phyloP scores from a whole-genome alignment of 1,140 invertebrate genomes.

The Zaprionus inermis region DNA sequence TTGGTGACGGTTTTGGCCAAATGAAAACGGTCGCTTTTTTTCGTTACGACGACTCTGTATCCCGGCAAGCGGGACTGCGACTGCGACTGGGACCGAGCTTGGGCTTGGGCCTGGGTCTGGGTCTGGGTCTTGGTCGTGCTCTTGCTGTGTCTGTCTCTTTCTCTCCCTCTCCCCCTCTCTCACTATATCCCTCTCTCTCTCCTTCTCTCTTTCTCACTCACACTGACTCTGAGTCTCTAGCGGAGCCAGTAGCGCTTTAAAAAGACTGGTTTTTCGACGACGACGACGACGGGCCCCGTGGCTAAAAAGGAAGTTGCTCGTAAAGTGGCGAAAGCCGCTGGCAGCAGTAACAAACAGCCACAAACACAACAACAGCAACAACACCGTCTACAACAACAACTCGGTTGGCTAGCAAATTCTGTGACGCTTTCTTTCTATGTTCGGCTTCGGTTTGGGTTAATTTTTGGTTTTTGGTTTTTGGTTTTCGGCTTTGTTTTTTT shows the following conservation, averaged over 20 bases:
- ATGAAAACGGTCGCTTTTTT: constrained; percentile 28
- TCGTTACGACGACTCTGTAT: not conserved
- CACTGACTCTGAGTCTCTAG: constrained; percentile 29
- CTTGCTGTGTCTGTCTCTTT: not conserved
- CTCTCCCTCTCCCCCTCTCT: not conserved
- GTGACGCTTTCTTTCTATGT: constrained; percentile 57
- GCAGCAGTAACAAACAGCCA: constrained; percentile 33
- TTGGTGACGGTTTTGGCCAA: constrained; percentile 43
- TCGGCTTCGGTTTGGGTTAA: constrained; percentile 21
- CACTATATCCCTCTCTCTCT: not conserved
- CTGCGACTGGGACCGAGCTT: not conserved
- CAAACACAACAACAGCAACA: constrained; percentile 34
- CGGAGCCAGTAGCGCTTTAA: constrained; percentile 20
- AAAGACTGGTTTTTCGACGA: constrained; percentile 60
- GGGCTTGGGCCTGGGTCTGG: constrained; percentile 24
- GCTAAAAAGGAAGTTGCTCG: constrained; percentile 80
- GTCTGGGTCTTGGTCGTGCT: not conserved
- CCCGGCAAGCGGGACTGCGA: not conserved
- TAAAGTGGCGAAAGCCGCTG: constrained; percentile 77
- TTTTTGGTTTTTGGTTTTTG: constrained; percentile 29
- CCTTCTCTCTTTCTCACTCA: not conserved
- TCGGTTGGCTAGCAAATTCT: constrained; percentile 52
- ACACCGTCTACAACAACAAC: constrained; percentile 36
- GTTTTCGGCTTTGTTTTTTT: constrained; percentile 12
- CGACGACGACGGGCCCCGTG: constrained; percentile 40